These are phyloP conservation scores for Porites australiensis DNA, from an alignment of 64 coral and sea anemone species.

Conservation along the genomic window DNA sequence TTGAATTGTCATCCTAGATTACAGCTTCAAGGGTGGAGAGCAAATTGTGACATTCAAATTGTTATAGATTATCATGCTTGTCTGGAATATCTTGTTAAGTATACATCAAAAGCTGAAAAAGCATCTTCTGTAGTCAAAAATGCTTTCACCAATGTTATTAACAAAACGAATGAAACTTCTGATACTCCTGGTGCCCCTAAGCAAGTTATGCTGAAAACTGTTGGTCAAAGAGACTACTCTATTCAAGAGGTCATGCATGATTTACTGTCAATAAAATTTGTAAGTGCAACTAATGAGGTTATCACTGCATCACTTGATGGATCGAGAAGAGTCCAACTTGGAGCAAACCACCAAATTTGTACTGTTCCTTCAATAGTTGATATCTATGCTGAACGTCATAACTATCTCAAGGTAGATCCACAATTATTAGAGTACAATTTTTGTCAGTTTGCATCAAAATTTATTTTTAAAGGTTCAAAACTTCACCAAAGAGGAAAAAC, in stretches of 20 bases:
- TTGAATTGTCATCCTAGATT: conserved; percentile 65
- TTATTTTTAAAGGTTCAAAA: not conserved
- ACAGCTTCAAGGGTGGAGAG: conserved; percentile 44
- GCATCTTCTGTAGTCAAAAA: conserved; percentile 41
- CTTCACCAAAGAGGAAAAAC: not conserved
- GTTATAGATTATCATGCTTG: conserved; percentile 60
- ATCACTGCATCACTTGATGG: conserved; percentile 38
- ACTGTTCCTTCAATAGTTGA: conserved; percentile 50
- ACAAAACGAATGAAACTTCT: not conserved
- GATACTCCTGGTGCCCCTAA: conserved; percentile 4
- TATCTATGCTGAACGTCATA: conserved; percentile 42
- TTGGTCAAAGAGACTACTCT: conserved; percentile 51
- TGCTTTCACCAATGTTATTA: conserved; percentile 33
- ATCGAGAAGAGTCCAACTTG: conserved; percentile 28
- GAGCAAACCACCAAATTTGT: not conserved
- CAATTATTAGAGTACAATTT: conserved; percentile 58
- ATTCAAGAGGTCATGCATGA: conserved; percentile 66
- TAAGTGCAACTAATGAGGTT: conserved; percentile 40
- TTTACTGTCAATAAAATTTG: conserved; percentile 32
- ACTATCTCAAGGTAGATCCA: conserved; percentile 25
- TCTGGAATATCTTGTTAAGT: conserved; percentile 44
- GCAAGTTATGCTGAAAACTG: conserved; percentile 51
- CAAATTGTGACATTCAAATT: conserved; percentile 70
- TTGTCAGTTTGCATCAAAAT: conserved; percentile 46
- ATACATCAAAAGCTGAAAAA: conserved; percentile 48